Evolutionary conservation across 2,888 invertebrate species (phyloP).

Genomic region (Rhimphoctona megacephalus): DNA sequence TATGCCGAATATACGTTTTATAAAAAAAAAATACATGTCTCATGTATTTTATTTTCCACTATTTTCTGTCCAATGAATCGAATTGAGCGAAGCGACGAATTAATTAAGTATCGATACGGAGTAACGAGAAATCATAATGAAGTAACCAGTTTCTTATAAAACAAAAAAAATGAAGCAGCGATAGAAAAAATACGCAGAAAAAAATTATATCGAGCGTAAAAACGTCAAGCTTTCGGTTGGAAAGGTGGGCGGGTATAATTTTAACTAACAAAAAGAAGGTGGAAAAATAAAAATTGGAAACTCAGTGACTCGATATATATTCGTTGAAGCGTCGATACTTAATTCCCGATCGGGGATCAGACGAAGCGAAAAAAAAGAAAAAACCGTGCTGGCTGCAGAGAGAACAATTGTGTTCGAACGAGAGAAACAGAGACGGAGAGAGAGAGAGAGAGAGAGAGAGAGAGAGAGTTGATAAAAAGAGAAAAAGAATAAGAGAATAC

Average conservation of each 20-base stretch:
- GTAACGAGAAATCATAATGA: not conserved
- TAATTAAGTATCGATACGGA: not conserved
- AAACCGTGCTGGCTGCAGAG: slow-evolving; percentile 26
- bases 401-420: slow-evolving; percentile 27
- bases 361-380: slow-evolving; percentile 21
- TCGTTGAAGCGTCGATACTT: slow-evolving; percentile 49
- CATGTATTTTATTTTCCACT: not conserved
- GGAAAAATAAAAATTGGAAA: slow-evolving; percentile 63
- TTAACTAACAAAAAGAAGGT: slow-evolving; percentile 44
- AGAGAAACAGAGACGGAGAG: not conserved
- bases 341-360: slow-evolving; percentile 50
- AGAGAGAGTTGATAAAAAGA: slow-evolving; percentile 11
- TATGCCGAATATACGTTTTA: not conserved
- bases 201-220: slow-evolving; percentile 53
- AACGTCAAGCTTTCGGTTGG: slow-evolving; percentile 31
- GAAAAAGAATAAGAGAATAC: slow-evolving; percentile 16
- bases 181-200: not conserved
- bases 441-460: slow-evolving; percentile 6
- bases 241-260: slow-evolving; percentile 23
- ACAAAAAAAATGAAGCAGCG: slow-evolving; percentile 3
- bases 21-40: not conserved
- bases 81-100: not conserved
- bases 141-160: not conserved
- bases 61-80: not conserved
- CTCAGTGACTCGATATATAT: slow-evolving; percentile 57